Base-by-base conservation (phyloP, 1,140 invertebrate genomes). In the Trichogramma pretiosum region DNA sequence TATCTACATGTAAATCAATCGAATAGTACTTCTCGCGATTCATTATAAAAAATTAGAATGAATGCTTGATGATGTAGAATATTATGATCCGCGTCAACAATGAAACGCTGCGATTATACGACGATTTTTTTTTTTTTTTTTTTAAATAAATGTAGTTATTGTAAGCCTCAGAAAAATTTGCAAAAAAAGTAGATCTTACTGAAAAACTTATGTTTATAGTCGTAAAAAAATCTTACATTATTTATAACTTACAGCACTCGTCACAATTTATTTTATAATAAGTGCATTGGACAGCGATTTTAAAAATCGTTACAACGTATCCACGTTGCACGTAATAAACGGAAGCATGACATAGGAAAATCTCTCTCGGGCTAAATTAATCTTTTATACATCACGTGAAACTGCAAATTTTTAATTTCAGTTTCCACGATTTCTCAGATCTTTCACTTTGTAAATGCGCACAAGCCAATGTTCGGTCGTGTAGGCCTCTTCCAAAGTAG, bases 381-480 rank as follows among this genome's bases (percentile, higher is more conserved):
- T 30, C 26, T 30, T 18, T 18, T 37, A 21, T 37, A n/a, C 5
- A 21, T 16, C 21, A 16, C 35, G 18, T 28, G 38, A 16, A 41
- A 42, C 22, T 41, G 13, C 33, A 34, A 21, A 35, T 51, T n/a
- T n/a, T n/a, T n/a, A n/a, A n/a, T 11, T 39, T 66, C 48, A 72
- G 47, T 61, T 62, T 32, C 89, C 88, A 57, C 89, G 73, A 67
- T 93, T 93, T 47, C 82, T 81, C 54, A 93, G 74, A 64, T 90
- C 85, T 74, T 93, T 94, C 10, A 94, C 91, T 77, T 90, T 92
- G 66, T 95, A 95, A 60, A 95, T 94, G 56, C 92, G 79, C 30
- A 95, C 92, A 24, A 95, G 78, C 92, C 92, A 95, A 70, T 94
- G 92, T 65, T 95, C 92, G 0, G 91, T 92, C 3, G 92, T 95